phyloP scores from a whole-genome alignment of 2,888 invertebrate species.

The Scaptomyza cyrtandrae region DNA sequence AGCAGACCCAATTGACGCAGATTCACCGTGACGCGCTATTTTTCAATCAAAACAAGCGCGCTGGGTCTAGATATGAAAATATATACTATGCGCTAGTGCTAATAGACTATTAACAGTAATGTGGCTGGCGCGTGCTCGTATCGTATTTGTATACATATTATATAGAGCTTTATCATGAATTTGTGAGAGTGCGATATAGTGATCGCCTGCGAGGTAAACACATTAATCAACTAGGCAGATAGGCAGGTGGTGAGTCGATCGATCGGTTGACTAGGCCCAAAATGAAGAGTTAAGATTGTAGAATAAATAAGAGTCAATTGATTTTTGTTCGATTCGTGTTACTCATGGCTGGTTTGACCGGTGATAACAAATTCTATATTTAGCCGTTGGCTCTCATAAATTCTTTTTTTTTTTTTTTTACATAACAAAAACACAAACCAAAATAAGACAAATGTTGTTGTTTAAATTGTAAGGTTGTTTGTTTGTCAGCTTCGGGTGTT shows the following conservation, averaged over 20 bases:
- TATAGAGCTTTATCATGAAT: not conserved
- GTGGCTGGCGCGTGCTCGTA: conserved; percentile 39
- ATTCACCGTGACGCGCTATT: conserved; percentile 32
- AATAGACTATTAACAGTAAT: conserved; percentile 22
- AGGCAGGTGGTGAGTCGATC: not conserved
- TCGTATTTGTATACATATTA: not conserved
- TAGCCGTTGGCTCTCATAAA: conserved; percentile 46
- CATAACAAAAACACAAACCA: conserved; percentile 40
- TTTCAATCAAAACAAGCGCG: too few relatives aligned
- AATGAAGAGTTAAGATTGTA: conserved; percentile 20
- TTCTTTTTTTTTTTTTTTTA: conserved; percentile 10
- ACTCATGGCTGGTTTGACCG: conserved; percentile 46
- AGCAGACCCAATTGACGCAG: conserved; percentile 7
- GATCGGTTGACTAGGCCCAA: not conserved
- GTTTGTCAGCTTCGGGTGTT: conserved; percentile 1
- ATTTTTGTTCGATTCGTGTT: conserved; percentile 33
- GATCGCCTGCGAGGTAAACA: conserved; percentile 37
- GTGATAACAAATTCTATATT: conserved; percentile 48
- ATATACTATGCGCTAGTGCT: conserved; percentile 11
- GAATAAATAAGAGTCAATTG: conserved; percentile 21
- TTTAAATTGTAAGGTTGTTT: not conserved
- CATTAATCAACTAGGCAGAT: conserved; percentile 37
- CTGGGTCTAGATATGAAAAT: not conserved
- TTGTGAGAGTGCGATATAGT: conserved; percentile 1
- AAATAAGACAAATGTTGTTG: conserved; percentile 15